Evolutionary conservation across 2,888 invertebrate species (phyloP).

Genomic region (Drosophila tanythrix): DNA sequence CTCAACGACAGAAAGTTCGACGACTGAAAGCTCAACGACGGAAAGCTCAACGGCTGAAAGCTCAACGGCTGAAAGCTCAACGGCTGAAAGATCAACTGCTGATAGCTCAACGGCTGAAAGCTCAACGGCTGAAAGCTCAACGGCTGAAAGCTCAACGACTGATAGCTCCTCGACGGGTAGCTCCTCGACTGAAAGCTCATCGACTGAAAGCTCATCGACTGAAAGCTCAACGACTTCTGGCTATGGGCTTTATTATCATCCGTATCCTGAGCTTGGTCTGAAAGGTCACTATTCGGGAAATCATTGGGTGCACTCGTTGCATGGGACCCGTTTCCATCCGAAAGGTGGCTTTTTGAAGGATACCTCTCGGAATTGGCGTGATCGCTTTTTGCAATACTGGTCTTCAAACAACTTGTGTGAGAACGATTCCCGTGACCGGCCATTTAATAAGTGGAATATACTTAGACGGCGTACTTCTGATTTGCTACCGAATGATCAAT

Average conservation of each 20-base stretch:
- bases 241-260: background rate
- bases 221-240: fast-evolving
- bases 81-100: background rate
- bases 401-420: background rate
- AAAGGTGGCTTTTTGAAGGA: background rate
- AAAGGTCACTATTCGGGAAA: fast-evolving
- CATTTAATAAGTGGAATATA: background rate
- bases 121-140: too few relatives aligned
- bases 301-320: background rate
- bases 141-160: background rate
- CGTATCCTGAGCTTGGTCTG: too few relatives aligned
- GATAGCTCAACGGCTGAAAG: background rate
- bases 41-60: fast-evolving
- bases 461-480: background rate
- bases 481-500: background rate
- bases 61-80: fast-evolving
- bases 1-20: too few relatives aligned
- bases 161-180: background rate
- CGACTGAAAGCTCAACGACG: background rate
- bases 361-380: background rate
- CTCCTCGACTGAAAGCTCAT: background rate
- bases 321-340: fast-evolving
- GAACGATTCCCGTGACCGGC: background rate
- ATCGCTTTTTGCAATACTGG: background rate
- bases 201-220: background rate